Percentiles rank a stretch among this genome's conserved stretches.
Evolutionary conservation across 2,113 vertebrate species (phyloP).

Genomic region (Zootoca vivipara): DNA sequence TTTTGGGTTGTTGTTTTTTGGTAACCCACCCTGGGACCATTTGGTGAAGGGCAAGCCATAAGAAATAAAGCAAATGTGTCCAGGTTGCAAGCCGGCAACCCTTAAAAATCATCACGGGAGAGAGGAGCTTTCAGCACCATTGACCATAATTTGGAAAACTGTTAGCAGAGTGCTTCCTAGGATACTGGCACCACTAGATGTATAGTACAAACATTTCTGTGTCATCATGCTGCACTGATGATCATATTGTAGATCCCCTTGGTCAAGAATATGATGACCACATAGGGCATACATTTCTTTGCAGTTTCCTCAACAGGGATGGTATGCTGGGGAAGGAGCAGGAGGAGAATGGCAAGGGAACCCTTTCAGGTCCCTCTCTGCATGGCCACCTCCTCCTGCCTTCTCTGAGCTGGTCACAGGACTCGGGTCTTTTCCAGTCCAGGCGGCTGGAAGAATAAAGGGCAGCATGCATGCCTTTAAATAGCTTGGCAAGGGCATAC

Average conservation of each 20-base stretch:
- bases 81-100: not conserved
- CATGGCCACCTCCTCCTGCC: not conserved
- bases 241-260: not conserved
- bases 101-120: not conserved
- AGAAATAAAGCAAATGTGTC: not conserved
- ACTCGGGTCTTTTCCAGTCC: constrained; percentile 28
- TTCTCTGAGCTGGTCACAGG: not conserved
- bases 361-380: not conserved
- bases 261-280: not conserved
- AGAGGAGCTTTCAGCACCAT: not conserved
- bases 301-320: not conserved
- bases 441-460: constrained; percentile 36
- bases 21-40: too few relatives aligned
- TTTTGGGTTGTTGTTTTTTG: too few relatives aligned
- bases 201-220: not conserved
- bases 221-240: not conserved
- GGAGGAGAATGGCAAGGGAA: not conserved
- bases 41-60: not conserved
- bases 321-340: not conserved
- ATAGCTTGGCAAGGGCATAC: constrained; percentile 56
- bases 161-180: not conserved
- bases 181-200: not conserved
- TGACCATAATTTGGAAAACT: not conserved
- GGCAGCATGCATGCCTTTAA: constrained; percentile 60
- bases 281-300: not conserved